Evolutionary conservation across 2,113 vertebrate species (phyloP).

Genomic region (Redunca redunca): DNA sequence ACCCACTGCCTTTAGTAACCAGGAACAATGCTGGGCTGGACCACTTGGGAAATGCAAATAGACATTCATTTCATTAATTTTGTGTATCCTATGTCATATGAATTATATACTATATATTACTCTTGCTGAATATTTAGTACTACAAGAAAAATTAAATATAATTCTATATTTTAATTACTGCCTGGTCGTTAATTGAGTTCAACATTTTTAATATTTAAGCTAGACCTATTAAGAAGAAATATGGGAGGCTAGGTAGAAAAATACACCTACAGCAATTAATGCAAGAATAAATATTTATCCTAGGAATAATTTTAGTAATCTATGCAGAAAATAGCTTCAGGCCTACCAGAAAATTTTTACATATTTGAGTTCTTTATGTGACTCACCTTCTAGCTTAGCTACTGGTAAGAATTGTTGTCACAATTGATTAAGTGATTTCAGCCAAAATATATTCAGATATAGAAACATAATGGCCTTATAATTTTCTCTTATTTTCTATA

Average conservation of each 20-base stretch:
- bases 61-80: neutral
- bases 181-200: neutral
- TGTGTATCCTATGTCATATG: neutral
- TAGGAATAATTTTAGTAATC: neutral
- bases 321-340: neutral
- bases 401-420: neutral
- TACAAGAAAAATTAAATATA: neutral
- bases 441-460: neutral
- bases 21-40: neutral
- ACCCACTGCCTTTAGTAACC: neutral
- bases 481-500: neutral
- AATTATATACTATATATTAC: neutral
- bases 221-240: neutral
- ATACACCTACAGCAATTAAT: neutral
- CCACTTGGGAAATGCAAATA: neutral
- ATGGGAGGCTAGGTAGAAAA: neutral
- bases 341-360: neutral
- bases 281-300: neutral
- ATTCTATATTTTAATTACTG: neutral
- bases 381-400: neutral
- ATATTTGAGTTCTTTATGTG: neutral
- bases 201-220: neutral
- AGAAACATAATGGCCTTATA: neutral
- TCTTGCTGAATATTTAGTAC: neutral
- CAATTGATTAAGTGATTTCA: neutral